These are phyloP conservation scores for Apodemus speciosus DNA, from an alignment of 2,113 vertebrate species.

Conservation along the genomic window DNA sequence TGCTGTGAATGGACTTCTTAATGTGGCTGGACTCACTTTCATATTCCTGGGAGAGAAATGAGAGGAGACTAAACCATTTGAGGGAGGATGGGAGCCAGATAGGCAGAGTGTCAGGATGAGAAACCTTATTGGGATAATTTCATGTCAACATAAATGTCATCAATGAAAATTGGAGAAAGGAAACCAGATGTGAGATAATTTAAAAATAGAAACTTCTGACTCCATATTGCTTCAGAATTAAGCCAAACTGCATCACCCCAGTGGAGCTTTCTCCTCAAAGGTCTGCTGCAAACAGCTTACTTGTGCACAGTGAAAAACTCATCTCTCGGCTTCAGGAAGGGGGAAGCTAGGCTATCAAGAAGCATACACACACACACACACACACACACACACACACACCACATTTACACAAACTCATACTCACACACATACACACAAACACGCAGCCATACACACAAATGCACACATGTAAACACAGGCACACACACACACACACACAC, in stretches of 20 bases:
- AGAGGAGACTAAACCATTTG: slow-evolving; percentile 13
- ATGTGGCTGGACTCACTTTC: neutral
- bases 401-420: neutral
- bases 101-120: neutral
- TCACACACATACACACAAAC: neutral
- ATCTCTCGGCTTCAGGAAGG: neutral
- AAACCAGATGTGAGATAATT: slow-evolving; percentile 52
- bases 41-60: slow-evolving; percentile 27
- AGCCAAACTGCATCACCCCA: neutral
- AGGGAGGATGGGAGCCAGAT: neutral
- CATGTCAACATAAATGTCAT: slow-evolving; percentile 43
- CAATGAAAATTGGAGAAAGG: slow-evolving; percentile 47
- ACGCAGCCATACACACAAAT: neutral
- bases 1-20: neutral
- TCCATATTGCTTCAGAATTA: slow-evolving; percentile 29
- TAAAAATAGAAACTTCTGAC: slow-evolving; percentile 54
- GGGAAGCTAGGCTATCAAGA: neutral
- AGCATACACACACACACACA: neutral
- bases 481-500: neutral
- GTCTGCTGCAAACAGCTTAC: neutral
- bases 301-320: neutral
- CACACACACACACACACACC: neutral
- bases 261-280: neutral
- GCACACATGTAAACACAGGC: neutral
- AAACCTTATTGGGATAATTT: slow-evolving; percentile 56